phyloP scores from a whole-genome alignment of 2,888 invertebrate species.

The Pasiphila rectangulata region DNA sequence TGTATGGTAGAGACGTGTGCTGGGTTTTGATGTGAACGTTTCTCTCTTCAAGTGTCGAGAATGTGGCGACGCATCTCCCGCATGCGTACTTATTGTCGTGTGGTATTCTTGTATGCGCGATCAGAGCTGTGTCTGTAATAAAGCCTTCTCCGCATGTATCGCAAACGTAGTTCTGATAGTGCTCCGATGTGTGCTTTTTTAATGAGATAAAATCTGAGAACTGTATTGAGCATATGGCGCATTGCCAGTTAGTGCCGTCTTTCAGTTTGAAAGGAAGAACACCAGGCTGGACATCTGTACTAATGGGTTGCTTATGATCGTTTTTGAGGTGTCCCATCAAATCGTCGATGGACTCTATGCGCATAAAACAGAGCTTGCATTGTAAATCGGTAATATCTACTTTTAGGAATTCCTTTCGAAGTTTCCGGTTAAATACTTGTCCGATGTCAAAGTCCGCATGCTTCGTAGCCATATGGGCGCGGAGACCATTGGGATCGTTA shows the following conservation, averaged over 20 bases:
- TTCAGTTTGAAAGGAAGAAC: slow-evolving; percentile 69
- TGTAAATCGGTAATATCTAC: slow-evolving; percentile 71
- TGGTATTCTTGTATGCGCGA: slow-evolving; percentile 65
- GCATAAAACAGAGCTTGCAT: slow-evolving; percentile 67
- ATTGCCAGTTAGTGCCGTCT: slow-evolving; percentile 68
- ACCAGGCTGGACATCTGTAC: slow-evolving; percentile 67
- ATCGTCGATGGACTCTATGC: slow-evolving; percentile 64
- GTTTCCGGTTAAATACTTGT: slow-evolving; percentile 65
- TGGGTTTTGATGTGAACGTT: slow-evolving; percentile 67
- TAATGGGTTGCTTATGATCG: slow-evolving; percentile 70
- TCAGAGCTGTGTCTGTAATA: slow-evolving; percentile 65
- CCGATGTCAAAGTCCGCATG: slow-evolving; percentile 69
- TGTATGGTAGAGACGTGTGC: slow-evolving; percentile 66
- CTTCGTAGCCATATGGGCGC: slow-evolving; percentile 66
- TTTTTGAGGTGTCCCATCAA: slow-evolving; percentile 65
- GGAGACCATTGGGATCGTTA: slow-evolving; percentile 66
- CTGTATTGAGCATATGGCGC: slow-evolving; percentile 66
- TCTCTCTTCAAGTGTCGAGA: slow-evolving; percentile 64
- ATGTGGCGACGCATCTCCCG: slow-evolving; percentile 69
- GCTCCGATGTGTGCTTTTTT: slow-evolving; percentile 68
- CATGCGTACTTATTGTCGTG: slow-evolving; percentile 71
- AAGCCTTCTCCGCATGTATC: slow-evolving; percentile 74
- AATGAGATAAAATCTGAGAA: slow-evolving; percentile 67
- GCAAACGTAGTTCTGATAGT: slow-evolving; percentile 72
- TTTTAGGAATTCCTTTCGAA: slow-evolving; percentile 69